Evolutionary conservation across 2,888 invertebrate genomes (phyloP).

Genomic region (Lapara coniferarum): DNA sequence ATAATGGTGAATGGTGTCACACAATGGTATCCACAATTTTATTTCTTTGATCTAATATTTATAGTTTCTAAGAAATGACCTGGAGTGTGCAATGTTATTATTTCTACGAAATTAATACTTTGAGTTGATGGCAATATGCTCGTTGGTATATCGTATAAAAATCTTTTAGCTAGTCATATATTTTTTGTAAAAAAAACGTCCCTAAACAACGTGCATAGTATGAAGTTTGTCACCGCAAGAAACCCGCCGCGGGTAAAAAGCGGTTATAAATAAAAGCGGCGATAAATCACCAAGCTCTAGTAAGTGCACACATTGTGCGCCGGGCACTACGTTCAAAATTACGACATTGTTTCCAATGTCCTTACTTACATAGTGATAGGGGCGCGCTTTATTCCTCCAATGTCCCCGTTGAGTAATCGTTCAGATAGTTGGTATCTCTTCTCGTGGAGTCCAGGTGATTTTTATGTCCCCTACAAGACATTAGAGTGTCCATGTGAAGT

Average conservation of each 20-base stretch:
- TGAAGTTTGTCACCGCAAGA: slow-evolving; percentile 9
- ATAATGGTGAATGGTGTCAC: background rate
- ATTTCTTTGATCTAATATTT: background rate
- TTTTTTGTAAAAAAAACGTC: background rate
- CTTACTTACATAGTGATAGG: slow-evolving; percentile 43
- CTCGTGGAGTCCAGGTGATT: slow-evolving; percentile 61
- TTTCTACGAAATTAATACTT: no score
- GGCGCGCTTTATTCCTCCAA: slow-evolving; percentile 58
- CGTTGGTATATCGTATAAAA: background rate
- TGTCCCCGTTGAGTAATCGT: slow-evolving; percentile 67
- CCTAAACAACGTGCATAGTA: background rate
- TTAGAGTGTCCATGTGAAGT: slow-evolving; percentile 42
- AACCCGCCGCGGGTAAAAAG: background rate
- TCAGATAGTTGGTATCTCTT: slow-evolving; percentile 66
- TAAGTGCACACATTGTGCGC: slow-evolving; percentile 29
- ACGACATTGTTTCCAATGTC: slow-evolving; percentile 40
- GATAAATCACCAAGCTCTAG: slow-evolving; percentile 26
- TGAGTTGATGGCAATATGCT: no score
- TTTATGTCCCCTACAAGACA: slow-evolving; percentile 55
- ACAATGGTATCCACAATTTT: background rate
- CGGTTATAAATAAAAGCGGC: slow-evolving; percentile 21
- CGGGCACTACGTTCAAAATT: slow-evolving; percentile 36
- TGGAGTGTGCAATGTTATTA: no score
- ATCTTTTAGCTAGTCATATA: background rate
- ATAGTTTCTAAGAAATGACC: no score